Conservation (phyloP, 2,797 vertebrate species). For the Tokudaia muenninki region DNA sequence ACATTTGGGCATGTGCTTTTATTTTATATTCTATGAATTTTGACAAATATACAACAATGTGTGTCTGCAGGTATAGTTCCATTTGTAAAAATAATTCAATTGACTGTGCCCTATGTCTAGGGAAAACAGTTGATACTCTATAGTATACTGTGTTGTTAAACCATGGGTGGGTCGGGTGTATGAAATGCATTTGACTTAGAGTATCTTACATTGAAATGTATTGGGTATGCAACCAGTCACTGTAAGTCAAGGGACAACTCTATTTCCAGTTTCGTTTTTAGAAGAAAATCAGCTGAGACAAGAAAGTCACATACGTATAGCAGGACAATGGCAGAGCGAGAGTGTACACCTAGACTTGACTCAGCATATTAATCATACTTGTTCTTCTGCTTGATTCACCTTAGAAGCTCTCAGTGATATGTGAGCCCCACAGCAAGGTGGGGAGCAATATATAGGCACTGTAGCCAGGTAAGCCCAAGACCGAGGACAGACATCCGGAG, state of each 20-base stretch:
- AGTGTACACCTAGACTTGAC: background rate
- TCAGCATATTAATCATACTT: background rate
- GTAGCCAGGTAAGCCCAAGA: background rate
- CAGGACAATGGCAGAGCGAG: background rate
- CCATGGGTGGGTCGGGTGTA: background rate
- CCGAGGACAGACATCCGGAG: background rate
- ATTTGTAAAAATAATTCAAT: background rate
- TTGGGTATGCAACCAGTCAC: background rate
- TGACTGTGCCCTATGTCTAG: background rate
- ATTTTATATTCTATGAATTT: background rate
- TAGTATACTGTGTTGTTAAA: background rate
- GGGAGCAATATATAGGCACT: background rate
- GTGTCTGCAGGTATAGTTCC: background rate
- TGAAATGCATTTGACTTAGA: background rate
- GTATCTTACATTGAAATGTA: background rate
- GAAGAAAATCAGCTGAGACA: background rate
- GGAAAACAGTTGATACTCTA: background rate
- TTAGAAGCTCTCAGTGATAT: background rate
- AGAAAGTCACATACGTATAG: background rate
- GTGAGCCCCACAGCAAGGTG: background rate
- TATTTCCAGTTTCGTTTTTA: no score
- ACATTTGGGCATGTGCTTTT: background rate
- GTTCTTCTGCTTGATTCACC: background rate
- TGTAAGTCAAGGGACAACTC: background rate
- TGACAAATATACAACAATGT: background rate